Evolutionary conservation across 2,797 vertebrate genomes (phyloP), one percentile per base, ranked within the genome.

Genomic region (Melopsittacus undulatus): DNA sequence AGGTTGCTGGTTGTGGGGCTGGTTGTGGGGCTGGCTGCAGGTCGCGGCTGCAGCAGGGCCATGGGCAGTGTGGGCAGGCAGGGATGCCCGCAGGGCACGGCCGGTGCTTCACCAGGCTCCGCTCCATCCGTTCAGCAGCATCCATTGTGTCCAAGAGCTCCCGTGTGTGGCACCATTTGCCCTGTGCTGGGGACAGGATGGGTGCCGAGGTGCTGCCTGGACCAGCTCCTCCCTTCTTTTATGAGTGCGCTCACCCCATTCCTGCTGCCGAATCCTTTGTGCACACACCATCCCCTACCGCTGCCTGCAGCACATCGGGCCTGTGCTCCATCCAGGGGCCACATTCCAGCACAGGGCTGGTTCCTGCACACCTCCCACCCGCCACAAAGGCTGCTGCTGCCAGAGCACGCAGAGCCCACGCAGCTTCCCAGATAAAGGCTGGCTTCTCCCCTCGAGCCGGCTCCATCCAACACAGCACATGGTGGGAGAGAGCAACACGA

Each of bases 311-410:
- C 40, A 11, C 11, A 29, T 16, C 32, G 34, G 42, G 67, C 56
- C 34, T 8, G 1, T 3, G 9, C 24, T 49, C 0, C 2, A 38
- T 49, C 0, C 2, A 38, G 57, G 67, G 79, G 51, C 48, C 20
- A 0, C 5, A 6, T 18, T 72, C 56, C 32, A 27, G 78, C 32
- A 2, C 20, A 6, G 54, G 38, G 32, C 59, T 5, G 56, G 7
- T 36, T 78, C 16, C 73, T 17, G n/a, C 54, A 1, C 5, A 8
- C 20, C 38, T 40, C 27, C 94, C 51, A 11, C 69, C 70, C 52
- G 2, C 26, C 26, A 2, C 4, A 7, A 5, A 3, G 34, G 32
- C 11, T 17, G 62, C 38, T 9, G 54, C 87, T 90, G 77, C 80
- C 84, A 56, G 42, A 64, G 3, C 54, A 45, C 26, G 38, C 85